These are phyloP conservation scores for Drosophila prolongata DNA, from an alignment of 2,888 invertebrate genomes.

Conservation along the genomic window DNA sequence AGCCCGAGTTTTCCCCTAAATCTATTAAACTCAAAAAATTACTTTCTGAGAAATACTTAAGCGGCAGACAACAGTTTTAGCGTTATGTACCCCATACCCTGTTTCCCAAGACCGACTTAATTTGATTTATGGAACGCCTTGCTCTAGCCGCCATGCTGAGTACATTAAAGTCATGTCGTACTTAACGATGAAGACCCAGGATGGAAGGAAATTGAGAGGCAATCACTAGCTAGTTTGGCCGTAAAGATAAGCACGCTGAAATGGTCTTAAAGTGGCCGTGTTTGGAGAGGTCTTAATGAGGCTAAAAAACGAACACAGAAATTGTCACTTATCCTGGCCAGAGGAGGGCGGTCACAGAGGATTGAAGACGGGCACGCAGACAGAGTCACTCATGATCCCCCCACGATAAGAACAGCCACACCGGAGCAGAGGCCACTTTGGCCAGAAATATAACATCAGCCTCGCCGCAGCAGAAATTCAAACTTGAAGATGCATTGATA, in stretches of 20 bases:
- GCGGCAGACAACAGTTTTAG: constrained; percentile 18
- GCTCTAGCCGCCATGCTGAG: constrained; percentile 34
- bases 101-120: constrained; percentile 32
- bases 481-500: constrained; percentile 45
- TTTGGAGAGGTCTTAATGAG: constrained; percentile 63
- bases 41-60: constrained; percentile 19
- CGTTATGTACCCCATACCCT: constrained; percentile 15
- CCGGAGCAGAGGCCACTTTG: constrained; percentile 79
- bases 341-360: background rate
- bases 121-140: constrained; percentile 74
- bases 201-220: background rate
- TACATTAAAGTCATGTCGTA: constrained; percentile 64
- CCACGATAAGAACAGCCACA: constrained; percentile 56
- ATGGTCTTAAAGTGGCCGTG: constrained; percentile 59
- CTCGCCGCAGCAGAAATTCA: constrained; percentile 25
- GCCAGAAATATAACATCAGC: constrained; percentile 73
- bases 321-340: constrained; percentile 65
- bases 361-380: background rate
- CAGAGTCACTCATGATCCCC: constrained; percentile 26
- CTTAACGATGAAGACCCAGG: constrained; percentile 27
- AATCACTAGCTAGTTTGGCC: background rate
- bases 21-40: constrained; percentile 30
- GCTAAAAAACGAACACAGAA: constrained; percentile 47
- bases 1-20: constrained; percentile 12
- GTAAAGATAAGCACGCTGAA: constrained; percentile 60